Conservation (phyloP, 2,888 invertebrate genomes). For the Epirrita christyi region DNA sequence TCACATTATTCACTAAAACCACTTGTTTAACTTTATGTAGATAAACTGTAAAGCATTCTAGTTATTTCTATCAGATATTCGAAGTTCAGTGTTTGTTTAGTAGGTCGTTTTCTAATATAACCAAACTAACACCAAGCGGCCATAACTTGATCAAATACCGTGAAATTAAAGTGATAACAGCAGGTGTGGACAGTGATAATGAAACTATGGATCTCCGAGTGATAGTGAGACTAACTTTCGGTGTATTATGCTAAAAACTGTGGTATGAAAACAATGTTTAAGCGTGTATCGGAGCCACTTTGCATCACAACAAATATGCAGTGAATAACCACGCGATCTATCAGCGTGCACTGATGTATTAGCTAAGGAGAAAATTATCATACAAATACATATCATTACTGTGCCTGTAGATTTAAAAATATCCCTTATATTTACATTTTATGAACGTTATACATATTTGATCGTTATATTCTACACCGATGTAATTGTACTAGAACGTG, state of each 20-base stretch:
- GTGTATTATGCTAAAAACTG: conserved; percentile 36
- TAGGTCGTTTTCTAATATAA: conserved; percentile 49
- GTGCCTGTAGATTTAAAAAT: conserved; percentile 73
- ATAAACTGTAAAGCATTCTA: conserved; percentile 27
- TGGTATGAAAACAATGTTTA: conserved; percentile 32
- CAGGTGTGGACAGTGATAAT: conserved; percentile 45
- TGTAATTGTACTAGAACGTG: conserved; percentile 37
- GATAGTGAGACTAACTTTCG: conserved; percentile 35
- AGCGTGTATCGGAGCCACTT: conserved; percentile 36
- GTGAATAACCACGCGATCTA: conserved; percentile 36
- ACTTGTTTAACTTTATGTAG: conserved; percentile 29
- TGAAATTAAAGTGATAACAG: conserved; percentile 52
- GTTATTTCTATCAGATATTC: conserved; percentile 29
- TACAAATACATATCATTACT: conserved; percentile 78
- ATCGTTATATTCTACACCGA: conserved; percentile 32
- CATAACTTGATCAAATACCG: conserved; percentile 59
- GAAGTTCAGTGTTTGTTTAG: conserved; percentile 44
- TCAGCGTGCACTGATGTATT: conserved; percentile 51
- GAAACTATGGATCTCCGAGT: conserved; percentile 45
- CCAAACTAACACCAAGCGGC: conserved; percentile 55
- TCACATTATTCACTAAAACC: conserved; percentile 44
- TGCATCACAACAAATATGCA: conserved; percentile 45
- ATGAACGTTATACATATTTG: conserved; percentile 35
- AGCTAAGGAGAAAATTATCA: conserved; percentile 56
- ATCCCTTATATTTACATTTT: conserved; percentile 53